Evolutionary conservation across 2,888 invertebrate species (phyloP), one percentile per base, ranked within the genome.

Genomic region (Synergus itoensis): DNA sequence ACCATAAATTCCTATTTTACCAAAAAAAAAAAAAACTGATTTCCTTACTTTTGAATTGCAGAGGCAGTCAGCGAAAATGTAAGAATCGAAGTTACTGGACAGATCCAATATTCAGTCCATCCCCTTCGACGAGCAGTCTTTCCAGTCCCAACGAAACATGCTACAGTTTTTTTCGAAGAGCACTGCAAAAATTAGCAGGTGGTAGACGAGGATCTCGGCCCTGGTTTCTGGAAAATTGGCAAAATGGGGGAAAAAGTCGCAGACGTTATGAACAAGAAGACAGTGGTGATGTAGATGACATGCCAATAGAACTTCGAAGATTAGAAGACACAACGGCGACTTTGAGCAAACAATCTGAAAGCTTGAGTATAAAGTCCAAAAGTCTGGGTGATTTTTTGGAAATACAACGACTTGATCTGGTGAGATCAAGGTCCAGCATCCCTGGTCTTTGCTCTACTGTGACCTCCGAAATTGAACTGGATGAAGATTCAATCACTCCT

Each of bases 121-220:
- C 92, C 1, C 96, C 96, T 28, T 97, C 97, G 87, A 97, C 97
- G 82, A 97, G 98, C 36, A 97, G 97, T 83, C 94, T 98, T 57
- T 97, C 97, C 76, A 97, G 97, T 83, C 98, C 98, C 5, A 98
- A 98, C 90, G 98, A 98, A 93, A 98, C 98, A 4, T 98, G 98
- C 91, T 98, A 98, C 92, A 98, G 98, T 87, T 98, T 98, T 91
- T 97, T 98, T 7, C 94, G 98, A 69, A 94, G 97, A 88, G 98
- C 98, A 14, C 94, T 98, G 76, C 92, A 97, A 94, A 96, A 97
- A 93, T 92, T 97, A 76, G 97, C 97, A 4, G 96, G 97, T 4
- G 93, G 94, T 0, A 93, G 93, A 82, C 92, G 94, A 43, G 94
- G 94, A 9, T 90, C 91, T 82, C 94, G 95, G 82, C 95, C 95